Percentiles rank a stretch among this genome's conserved stretches.
phyloP scores from a whole-genome alignment of 2,113 vertebrate species.

The Micronycteris hirsuta region DNA sequence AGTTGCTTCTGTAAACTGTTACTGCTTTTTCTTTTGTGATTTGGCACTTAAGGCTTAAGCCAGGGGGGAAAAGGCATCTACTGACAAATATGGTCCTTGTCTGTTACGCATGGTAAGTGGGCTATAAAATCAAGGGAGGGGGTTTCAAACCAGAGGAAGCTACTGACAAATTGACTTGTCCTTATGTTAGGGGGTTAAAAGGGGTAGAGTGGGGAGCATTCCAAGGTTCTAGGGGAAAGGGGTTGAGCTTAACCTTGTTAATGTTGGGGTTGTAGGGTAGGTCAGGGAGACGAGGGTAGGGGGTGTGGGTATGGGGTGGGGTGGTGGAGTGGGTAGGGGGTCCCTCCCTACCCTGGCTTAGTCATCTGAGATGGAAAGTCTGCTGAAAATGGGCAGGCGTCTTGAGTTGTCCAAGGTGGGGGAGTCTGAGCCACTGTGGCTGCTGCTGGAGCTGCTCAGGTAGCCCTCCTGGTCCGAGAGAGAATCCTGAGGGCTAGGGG shows the following conservation, averaged over 20 bases:
- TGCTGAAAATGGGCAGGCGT: conserved; percentile 99
- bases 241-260: conserved; percentile 82
- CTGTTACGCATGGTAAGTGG: conserved; percentile 70
- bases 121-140: conserved; percentile 60
- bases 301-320: conserved; percentile 34
- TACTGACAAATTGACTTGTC: conserved; percentile 78
- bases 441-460: conserved; percentile 98
- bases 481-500: conserved; percentile 95
- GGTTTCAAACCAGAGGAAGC: conserved; percentile 79
- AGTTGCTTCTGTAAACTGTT: conserved; percentile 87
- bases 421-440: conserved; percentile 96
- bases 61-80: conserved; percentile 64
- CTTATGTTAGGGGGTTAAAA: conserved; percentile 45
- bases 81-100: conserved; percentile 78
- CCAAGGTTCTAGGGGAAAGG: conserved; percentile 51
- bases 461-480: conserved; percentile 98
- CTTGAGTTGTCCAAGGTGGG: conserved; percentile 95
- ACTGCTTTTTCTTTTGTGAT: conserved; percentile 85
- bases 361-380: conserved; percentile 98
- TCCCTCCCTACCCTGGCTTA: conserved; percentile 82
- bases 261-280: conserved; percentile 57
- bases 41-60: conserved; percentile 87
- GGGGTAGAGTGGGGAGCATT: neutral
- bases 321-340: conserved; percentile 35
- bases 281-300: neutral